Evolutionary conservation across 2,797 vertebrate species (phyloP).

Genomic region (Pyrocephalus nanus): DNA sequence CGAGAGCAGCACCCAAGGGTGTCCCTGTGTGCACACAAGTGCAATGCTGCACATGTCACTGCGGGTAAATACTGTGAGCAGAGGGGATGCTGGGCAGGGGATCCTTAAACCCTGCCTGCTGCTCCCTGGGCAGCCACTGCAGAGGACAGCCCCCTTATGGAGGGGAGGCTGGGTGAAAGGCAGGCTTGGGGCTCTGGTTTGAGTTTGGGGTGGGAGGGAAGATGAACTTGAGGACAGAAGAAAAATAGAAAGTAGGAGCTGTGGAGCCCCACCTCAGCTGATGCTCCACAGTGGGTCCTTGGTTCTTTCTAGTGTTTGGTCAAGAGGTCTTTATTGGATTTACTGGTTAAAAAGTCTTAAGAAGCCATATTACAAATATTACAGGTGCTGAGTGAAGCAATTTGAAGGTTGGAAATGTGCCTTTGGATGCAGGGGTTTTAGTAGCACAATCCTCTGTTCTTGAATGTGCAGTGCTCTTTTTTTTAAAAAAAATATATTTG

Average conservation of each 20-base stretch:
- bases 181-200: neutral
- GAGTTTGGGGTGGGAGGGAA: neutral
- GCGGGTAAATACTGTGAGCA: neutral
- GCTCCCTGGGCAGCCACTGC: neutral
- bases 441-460: neutral
- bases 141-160: neutral
- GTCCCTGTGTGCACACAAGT: accelerated
- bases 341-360: neutral
- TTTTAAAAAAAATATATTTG: neutral
- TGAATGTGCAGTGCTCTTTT: neutral
- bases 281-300: neutral
- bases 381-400: constrained; percentile 12
- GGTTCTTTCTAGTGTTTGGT: neutral
- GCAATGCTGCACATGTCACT: accelerated
- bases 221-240: neutral
- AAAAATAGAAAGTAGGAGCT: neutral
- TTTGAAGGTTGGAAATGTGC: neutral
- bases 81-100: neutral
- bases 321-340: neutral
- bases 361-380: neutral
- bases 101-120: neutral
- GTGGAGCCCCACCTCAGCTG: neutral
- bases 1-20: neutral
- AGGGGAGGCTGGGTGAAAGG: neutral
- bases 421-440: neutral